Evolutionary conservation across 1,140 invertebrate species (phyloP).

Genomic region (Drosophila obscura): DNA sequence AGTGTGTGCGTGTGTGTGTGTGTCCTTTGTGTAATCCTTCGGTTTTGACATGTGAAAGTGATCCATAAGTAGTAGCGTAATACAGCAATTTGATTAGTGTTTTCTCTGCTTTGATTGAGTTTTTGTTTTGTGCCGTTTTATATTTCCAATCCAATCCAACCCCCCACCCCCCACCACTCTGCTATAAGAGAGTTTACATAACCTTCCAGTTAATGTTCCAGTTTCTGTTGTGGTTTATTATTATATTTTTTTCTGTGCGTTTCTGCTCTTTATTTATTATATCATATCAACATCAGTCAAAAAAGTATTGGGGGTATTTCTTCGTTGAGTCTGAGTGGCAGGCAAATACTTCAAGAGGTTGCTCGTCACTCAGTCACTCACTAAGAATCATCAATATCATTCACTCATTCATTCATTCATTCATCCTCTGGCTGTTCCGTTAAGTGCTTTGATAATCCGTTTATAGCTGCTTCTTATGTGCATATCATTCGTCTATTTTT

Average conservation of each 20-base stretch:
- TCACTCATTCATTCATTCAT: conserved; percentile 2
- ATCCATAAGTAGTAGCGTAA: conserved; percentile 69
- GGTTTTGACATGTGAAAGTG: conserved; percentile 50
- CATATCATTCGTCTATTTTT: conserved; percentile 31
- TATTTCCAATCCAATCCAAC: conserved; percentile 6
- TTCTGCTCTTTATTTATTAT: conserved; percentile 26
- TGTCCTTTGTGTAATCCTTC: conserved; percentile 34
- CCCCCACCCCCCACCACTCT: neutral
- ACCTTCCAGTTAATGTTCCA: conserved; percentile 29
- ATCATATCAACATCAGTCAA: neutral
- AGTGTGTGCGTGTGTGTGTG: conserved; percentile 18
- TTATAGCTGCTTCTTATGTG: conserved; percentile 50
- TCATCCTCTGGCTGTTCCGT: conserved; percentile 28
- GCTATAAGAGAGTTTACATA: conserved; percentile 3
- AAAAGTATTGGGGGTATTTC: neutral
- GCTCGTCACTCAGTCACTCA: conserved; percentile 19
- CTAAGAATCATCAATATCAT: conserved; percentile 32
- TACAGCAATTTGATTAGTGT: conserved; percentile 73
- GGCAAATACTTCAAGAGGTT: neutral
- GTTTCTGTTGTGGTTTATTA: conserved; percentile 9
- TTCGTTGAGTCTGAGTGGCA: neutral
- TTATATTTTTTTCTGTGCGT: conserved; percentile 11
- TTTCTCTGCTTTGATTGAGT: conserved; percentile 51
- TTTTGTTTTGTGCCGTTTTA: conserved; percentile 43
- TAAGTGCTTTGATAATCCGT: conserved; percentile 38